Evolutionary conservation across 2,888 invertebrate species (phyloP).

Genomic region (Sinhomidia bicolor): DNA sequence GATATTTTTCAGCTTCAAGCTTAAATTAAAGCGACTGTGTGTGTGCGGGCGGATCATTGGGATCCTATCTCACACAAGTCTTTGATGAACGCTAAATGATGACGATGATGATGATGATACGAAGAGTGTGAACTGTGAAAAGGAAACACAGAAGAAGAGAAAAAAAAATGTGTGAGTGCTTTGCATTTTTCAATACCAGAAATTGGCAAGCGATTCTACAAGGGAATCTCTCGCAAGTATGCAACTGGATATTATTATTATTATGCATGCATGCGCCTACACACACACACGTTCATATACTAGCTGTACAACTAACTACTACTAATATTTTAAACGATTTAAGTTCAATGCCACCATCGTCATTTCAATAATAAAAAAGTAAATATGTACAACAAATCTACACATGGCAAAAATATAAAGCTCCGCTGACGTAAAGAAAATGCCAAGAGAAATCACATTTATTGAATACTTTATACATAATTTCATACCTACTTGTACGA

Average conservation of each 20-base stretch:
- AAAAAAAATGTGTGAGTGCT: neutral
- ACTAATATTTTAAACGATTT: constrained; percentile 18
- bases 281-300: neutral
- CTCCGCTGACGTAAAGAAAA: too few relatives aligned
- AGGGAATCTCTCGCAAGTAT: neutral
- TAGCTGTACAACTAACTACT: neutral
- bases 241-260: neutral
- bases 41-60: constrained; percentile 1
- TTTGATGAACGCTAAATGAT: too few relatives aligned
- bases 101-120: neutral
- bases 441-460: too few relatives aligned
- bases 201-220: constrained; percentile 38
- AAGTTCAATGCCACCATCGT: constrained; percentile 42
- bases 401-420: too few relatives aligned
- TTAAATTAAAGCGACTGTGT: neutral
- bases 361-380: too few relatives aligned
- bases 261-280: neutral
- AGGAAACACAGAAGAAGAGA: neutral
- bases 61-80: too few relatives aligned
- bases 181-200: constrained; percentile 41
- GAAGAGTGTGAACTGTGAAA: neutral
- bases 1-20: constrained; percentile 29
- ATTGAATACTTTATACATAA: too few relatives aligned
- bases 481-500: too few relatives aligned
- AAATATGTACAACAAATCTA: too few relatives aligned